phyloP scores from a whole-genome alignment of 2,888 invertebrate genomes.

The Timandra comae region DNA sequence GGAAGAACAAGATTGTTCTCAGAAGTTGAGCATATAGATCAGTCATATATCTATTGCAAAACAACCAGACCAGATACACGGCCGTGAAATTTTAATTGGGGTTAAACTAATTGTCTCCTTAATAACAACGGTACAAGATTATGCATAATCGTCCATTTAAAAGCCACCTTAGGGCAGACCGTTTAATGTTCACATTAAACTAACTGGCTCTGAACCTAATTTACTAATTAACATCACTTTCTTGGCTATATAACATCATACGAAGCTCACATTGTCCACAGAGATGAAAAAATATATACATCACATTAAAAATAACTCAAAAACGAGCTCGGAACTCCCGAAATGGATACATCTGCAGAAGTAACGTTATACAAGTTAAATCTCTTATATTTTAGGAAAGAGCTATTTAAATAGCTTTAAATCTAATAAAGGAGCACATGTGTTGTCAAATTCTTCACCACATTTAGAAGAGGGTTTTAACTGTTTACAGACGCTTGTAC shows the following conservation, averaged over 20 bases:
- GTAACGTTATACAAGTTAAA: slow-evolving; percentile 25
- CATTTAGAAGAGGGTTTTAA: no score
- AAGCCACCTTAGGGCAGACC: not conserved
- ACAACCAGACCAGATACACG: slow-evolving; percentile 1
- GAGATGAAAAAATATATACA: no score
- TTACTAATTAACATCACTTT: no score
- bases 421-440: slow-evolving; percentile 30
- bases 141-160: slow-evolving; percentile 29
- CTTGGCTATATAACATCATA: no score
- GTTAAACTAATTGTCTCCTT: slow-evolving; percentile 67
- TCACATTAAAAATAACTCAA: slow-evolving; percentile 12
- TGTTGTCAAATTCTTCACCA: slow-evolving; percentile 22
- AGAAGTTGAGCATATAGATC: no score
- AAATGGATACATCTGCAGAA: slow-evolving; percentile 29
- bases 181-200: slow-evolving; percentile 5
- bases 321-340: slow-evolving; percentile 16
- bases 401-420: slow-evolving; percentile 36
- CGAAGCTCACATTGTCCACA: no score
- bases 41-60: no score
- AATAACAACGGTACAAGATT: slow-evolving; percentile 40
- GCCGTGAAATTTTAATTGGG: slow-evolving; percentile 45
- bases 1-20: no score
- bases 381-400: slow-evolving; percentile 29
- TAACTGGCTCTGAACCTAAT: no score
- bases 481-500: no score